Evolutionary conservation across 2,888 invertebrate genomes (phyloP).

Genomic region (Flabesymbios commensalis): DNA sequence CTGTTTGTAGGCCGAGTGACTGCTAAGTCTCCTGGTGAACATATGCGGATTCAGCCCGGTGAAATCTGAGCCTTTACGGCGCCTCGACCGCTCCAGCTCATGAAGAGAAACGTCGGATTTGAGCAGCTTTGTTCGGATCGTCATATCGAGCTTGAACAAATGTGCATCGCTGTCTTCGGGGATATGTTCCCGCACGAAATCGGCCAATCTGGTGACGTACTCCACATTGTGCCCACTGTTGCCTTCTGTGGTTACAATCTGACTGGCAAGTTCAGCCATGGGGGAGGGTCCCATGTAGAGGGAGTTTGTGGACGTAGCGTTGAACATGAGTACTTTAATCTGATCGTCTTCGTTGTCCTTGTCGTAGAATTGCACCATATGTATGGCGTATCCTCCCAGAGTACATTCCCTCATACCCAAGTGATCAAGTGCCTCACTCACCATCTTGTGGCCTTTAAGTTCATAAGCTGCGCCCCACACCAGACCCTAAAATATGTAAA

Average conservation of each 20-base stretch:
- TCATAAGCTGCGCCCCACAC: constrained; percentile 88
- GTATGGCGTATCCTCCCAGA: constrained; percentile 75
- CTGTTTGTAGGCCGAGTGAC: too few relatives aligned
- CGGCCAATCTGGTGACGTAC: constrained; percentile 63
- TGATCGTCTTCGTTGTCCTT: too few relatives aligned
- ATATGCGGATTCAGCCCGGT: too few relatives aligned
- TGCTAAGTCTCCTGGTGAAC: too few relatives aligned
- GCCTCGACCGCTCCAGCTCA: too few relatives aligned
- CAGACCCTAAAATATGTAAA: constrained; percentile 80
- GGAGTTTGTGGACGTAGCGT: constrained; percentile 57
- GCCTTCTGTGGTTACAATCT: constrained; percentile 54
- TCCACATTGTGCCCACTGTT: constrained; percentile 62
- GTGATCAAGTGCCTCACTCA: constrained; percentile 73
- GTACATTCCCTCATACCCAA: constrained; percentile 79
- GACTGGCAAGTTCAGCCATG: constrained; percentile 53
- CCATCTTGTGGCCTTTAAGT: constrained; percentile 66
- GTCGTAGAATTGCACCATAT: constrained; percentile 39
- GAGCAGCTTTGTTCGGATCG: background rate
- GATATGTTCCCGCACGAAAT: constrained; percentile 58
- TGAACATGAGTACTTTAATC: constrained; percentile 52
- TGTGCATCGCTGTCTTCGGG: constrained; percentile 61
- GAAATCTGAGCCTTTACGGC: too few relatives aligned
- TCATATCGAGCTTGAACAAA: constrained; percentile 57
- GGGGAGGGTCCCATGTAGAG: constrained; percentile 61
- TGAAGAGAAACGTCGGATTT: too few relatives aligned